Base-by-base conservation (phyloP, 2,888 invertebrate genomes). In the Drosophila affinis region DNA sequence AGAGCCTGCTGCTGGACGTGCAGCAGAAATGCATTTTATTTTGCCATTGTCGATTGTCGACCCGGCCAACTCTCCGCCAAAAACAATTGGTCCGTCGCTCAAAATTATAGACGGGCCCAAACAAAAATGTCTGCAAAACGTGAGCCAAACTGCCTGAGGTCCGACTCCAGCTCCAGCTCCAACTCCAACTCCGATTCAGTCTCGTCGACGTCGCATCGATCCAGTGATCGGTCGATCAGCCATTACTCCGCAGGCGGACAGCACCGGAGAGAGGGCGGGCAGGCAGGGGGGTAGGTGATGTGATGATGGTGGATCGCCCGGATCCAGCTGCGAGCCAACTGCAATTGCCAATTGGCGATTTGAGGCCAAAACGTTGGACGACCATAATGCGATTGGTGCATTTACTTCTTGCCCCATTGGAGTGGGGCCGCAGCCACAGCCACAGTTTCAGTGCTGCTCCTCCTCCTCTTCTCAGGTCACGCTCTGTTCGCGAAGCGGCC, bases 301-400 rank as follows among this genome's bases (percentile, higher is more conserved):
- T n/a, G 55, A 45, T 56, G 39, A 54, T 54, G 54, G 54, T 39
- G 39, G 39, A 24, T 39, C 39, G 39, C 39, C n/a, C 39, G 39
- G 39, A n/a, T 10, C 58, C 61, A 54, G 58, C 57, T 72, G 63
- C 53, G 58, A 76, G 76, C 55, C 73, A 65, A 72, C 71, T 68
- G 77, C 76, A 76, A 77, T 81, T 77, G 79, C 63, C 79, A 78
- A 77, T 84, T 78, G 71, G 71, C 71, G 71, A 57, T 72, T 72
- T 64, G 71, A 62, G 81, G 74, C 77, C 79, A 83, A 83, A 83
- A 80, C 85, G 82, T 68, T 81, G 79, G 71, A 72, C 69, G 79
- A 79, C 82, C 82, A 84, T 84, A 86, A 87, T 87, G 84, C 85
- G 84, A 87, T 87, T 88, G 88, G 88, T 81, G 87, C 88, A 87